Evolutionary conservation across 2,888 invertebrate species (phyloP), one percentile per base, ranked within the genome.

Genomic region (Ceriagrion tenellum): DNA sequence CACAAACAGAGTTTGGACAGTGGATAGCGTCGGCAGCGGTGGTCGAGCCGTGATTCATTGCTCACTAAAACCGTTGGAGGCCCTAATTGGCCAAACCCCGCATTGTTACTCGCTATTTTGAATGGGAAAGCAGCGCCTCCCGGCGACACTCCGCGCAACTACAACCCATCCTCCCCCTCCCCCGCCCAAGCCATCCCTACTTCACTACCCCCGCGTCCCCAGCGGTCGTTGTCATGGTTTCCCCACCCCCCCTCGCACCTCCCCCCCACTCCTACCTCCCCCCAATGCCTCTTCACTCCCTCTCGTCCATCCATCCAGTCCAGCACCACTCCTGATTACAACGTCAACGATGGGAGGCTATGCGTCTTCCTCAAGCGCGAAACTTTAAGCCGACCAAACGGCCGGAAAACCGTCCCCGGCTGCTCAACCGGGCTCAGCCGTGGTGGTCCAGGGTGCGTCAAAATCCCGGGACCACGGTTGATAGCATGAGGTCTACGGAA

Each of bases 21-120:
- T 6, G 59, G 3, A 20, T 59, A 20, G 12, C 59, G 47, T 47
- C 16, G 59, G 59, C 59, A 59, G 18, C 59, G 59, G 13, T 20
- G 18, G 59, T 20, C 59, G 20, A 30, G 91, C 91, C 12, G 63
- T 91, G 91, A 91, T 91, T 91, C 91, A 91, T 91, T 63, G 91
- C 91, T 63, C 91, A 30, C 91, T 91, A 91, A 91, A 81, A 35
- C 63, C 91, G 91, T 59, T 63, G 59, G 59, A 40, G 59, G 91
- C 91, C 63, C 63, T 91, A 91, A 91, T 91, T 91, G 63, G 91
- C 63, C 59, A 35, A 59, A 35, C 40, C 59, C 91, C 63, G 63
- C 91, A 63, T 91, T 63, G 91, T 91, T 63, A 69, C 91, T 91
- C 91, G 91, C 91, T 40, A 63, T 91, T 91, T 35, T 69, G 91